Evolutionary conservation across 1,140 invertebrate genomes (phyloP).

Genomic region (Babylonia areolata): DNA sequence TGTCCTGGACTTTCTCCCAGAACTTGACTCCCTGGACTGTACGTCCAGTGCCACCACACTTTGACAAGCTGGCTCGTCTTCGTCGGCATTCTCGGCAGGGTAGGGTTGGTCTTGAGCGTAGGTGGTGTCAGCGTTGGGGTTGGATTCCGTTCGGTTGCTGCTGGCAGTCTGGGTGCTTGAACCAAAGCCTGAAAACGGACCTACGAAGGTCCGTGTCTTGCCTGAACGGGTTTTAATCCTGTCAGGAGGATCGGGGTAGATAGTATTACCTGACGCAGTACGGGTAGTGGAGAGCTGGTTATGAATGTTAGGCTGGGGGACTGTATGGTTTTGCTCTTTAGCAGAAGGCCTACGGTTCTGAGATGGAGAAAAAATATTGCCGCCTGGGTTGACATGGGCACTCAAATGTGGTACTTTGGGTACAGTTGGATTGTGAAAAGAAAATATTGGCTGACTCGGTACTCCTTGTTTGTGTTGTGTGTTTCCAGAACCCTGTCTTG

Average conservation of each 20-base stretch:
- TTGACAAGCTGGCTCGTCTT: too few relatives aligned
- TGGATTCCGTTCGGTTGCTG: not conserved
- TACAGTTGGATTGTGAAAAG: not conserved
- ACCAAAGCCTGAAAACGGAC: not conserved
- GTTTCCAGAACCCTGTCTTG: not conserved
- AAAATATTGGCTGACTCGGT: not conserved
- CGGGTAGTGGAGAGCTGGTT: not conserved
- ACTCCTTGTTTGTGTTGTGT: not conserved
- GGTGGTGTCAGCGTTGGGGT: not conserved
- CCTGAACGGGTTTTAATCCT: not conserved
- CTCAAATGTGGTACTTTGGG: not conserved
- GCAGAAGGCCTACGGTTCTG: not conserved
- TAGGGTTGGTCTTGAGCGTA: not conserved
- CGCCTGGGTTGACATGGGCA: not conserved
- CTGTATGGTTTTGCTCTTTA: not conserved
- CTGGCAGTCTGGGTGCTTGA: not conserved
- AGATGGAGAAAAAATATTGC: not conserved
- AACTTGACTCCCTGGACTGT: not conserved
- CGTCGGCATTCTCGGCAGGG: not conserved
- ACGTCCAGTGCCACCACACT: too few relatives aligned
- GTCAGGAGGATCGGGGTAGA: not conserved
- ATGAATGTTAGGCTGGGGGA: not conserved
- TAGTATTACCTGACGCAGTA: not conserved
- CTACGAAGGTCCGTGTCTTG: not conserved
- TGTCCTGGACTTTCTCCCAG: not conserved